phyloP scores from a whole-genome alignment of 2,888 invertebrate species.

The Chromoteleia sp. region DNA sequence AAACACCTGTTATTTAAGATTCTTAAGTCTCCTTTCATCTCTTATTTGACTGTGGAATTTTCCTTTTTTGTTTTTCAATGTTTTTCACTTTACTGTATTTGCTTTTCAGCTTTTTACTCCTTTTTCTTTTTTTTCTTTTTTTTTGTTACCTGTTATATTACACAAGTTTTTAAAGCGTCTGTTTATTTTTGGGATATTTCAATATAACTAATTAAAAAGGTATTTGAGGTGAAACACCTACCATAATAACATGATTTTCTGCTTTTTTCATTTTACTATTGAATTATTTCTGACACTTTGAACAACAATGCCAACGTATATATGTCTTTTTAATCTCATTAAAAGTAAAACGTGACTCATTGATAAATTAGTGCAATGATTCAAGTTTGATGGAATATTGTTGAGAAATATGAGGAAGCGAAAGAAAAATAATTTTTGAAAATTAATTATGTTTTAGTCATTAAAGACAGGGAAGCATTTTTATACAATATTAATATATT shows the following conservation, averaged over 20 bases:
- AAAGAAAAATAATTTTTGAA: background rate
- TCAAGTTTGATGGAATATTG: background rate
- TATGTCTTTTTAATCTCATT: slow-evolving; percentile 7
- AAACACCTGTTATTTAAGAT: slow-evolving; percentile 21
- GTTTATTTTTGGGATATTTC: too few relatives aligned
- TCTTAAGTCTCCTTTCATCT: slow-evolving; percentile 9
- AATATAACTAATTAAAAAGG: too few relatives aligned
- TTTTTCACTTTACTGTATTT: background rate
- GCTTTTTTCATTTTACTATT: too few relatives aligned
- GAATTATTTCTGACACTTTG: too few relatives aligned
- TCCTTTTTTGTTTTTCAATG: slow-evolving; percentile 1
- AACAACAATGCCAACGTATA: slow-evolving; percentile 7
- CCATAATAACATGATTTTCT: too few relatives aligned
- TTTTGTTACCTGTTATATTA: too few relatives aligned
- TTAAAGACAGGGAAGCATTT: too few relatives aligned
- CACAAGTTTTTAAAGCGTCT: too few relatives aligned
- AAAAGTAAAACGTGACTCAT: slow-evolving; percentile 27
- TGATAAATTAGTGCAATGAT: background rate
- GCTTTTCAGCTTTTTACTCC: background rate
- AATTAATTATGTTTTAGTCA: too few relatives aligned
- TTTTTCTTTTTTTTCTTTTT: background rate
- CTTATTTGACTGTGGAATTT: slow-evolving; percentile 6
- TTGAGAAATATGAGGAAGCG: background rate
- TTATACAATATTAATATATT: too few relatives aligned
- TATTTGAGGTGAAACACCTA: too few relatives aligned